Evolutionary conservation across 2,113 vertebrate species (phyloP), one percentile per base, ranked within the genome.

Genomic region (Benitochromis conjunctus): DNA sequence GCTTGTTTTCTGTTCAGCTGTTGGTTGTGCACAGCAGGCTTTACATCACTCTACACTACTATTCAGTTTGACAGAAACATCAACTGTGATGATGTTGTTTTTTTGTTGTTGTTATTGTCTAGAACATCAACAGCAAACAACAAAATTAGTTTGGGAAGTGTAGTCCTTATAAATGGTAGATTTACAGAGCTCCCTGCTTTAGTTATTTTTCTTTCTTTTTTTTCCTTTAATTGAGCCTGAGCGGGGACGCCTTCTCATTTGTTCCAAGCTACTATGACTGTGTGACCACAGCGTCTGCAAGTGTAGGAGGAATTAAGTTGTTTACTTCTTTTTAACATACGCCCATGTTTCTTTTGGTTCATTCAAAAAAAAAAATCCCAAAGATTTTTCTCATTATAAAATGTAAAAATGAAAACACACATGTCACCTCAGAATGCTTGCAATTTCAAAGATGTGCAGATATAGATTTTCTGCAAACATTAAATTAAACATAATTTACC

Each of bases 111-210:
- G 9, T 48, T 78, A 80, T 31, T 51, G 43, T 46, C 34, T 21
- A 3, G n/a, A 36, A 43, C 41, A 41, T 54, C 84, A 41, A n/a
- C 46, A 53, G n/a, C 46, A n/a, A 34, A 76, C 43, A 83, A 76
- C 36, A 29, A 54, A 88, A 89, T 87, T 77, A 74, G 80, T 83
- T 80, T 81, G 26, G 80, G 66, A 86, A 84, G 87, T 90, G 34
- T 84, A 74, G 80, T 78, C 78, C 54, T 83, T 80, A 74, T 87
- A 85, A 80, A 89, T 81, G 88, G 86, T 58, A 85, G 82, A 91
- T 80, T 92, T 86, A 58, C 34, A 58, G 66, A 58, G 57, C 81
- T 90, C 36, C 88, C 34, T 92, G 48, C 79, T 89, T 94, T 94
- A 92, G 66, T 48, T 74, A 29, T 29, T 46, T 46, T 24, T 48